These are phyloP conservation scores for Phyllotis vaccarum DNA, from an alignment of 2,797 vertebrate genomes.

Conservation along the genomic window DNA sequence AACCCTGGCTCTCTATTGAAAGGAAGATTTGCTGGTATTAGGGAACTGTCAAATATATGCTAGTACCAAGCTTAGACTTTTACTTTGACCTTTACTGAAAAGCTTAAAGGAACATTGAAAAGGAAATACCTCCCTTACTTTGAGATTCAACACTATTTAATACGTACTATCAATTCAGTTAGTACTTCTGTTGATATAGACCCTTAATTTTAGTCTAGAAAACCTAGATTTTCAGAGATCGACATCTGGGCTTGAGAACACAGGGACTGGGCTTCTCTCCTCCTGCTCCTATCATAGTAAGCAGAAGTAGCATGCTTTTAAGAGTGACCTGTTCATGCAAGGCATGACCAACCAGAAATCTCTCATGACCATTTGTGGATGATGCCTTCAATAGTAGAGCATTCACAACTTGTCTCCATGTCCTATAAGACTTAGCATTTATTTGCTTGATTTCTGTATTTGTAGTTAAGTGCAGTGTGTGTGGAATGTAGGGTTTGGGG, in stretches of 20 bases:
- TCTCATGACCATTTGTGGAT: background rate
- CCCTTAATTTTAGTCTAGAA: conserved; percentile 4
- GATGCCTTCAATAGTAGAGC: background rate
- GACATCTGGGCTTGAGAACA: background rate
- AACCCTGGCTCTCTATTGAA: background rate
- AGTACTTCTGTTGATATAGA: background rate
- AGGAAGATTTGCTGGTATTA: conserved; percentile 34
- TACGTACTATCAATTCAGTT: background rate
- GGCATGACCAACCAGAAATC: background rate
- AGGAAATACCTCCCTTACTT: conserved; percentile 1
- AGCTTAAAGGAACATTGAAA: conserved; percentile 27
- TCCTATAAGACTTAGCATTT: background rate
- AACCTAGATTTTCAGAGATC: background rate
- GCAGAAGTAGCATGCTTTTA: background rate
- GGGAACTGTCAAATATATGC: background rate
- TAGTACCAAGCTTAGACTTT: conserved; percentile 12
- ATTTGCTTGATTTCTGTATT: conserved; percentile 26
- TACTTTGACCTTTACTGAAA: conserved; percentile 19
- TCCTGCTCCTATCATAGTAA: background rate
- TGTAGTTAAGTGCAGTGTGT: background rate
- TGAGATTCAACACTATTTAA: conserved; percentile 3
- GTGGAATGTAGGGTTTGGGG: conserved; percentile 1
- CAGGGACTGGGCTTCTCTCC: background rate
- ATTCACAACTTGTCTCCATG: background rate
- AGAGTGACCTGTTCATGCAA: background rate